Percentiles rank a stretch among this genome's conserved stretches.
These are phyloP conservation scores for Piaya cayana DNA, from an alignment of 2,113 vertebrate genomes.

Conservation along the genomic window DNA sequence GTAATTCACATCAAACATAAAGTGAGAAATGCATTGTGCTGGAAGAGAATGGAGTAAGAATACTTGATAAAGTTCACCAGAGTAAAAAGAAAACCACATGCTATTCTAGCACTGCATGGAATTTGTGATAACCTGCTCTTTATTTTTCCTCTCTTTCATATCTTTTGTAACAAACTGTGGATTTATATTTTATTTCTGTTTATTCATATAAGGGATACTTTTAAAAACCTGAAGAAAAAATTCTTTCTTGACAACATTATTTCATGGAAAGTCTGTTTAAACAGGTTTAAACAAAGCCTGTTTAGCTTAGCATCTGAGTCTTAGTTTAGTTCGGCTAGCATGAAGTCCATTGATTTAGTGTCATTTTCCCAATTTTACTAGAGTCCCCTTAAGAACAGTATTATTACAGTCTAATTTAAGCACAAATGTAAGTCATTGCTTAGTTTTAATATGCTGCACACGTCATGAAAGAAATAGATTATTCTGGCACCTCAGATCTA, in stretches of 20 bases:
- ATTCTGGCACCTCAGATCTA: background rate
- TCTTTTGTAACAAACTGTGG: background rate
- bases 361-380: background rate
- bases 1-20: conserved; percentile 4
- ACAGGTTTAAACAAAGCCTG: background rate
- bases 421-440: background rate
- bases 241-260: background rate
- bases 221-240: background rate
- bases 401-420: conserved; percentile 21
- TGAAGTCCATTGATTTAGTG: conserved; percentile 16
- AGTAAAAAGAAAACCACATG: background rate
- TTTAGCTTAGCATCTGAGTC: background rate
- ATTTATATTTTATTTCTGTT: background rate
- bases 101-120: background rate
- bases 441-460: conserved; percentile 14
- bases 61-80: background rate
- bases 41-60: background rate
- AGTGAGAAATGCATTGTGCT: background rate
- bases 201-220: background rate
- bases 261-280: background rate
- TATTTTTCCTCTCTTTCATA: too few species aligned
- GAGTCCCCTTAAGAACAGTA: background rate
- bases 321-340: background rate
- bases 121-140: background rate
- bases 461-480: background rate